A percentile compares a stretch with the other conserved stretches of the same genome.
These are phyloP conservation scores for Kryptolebias ocellatus DNA, from an alignment of 2,797 vertebrate genomes.

Conservation along the genomic window DNA sequence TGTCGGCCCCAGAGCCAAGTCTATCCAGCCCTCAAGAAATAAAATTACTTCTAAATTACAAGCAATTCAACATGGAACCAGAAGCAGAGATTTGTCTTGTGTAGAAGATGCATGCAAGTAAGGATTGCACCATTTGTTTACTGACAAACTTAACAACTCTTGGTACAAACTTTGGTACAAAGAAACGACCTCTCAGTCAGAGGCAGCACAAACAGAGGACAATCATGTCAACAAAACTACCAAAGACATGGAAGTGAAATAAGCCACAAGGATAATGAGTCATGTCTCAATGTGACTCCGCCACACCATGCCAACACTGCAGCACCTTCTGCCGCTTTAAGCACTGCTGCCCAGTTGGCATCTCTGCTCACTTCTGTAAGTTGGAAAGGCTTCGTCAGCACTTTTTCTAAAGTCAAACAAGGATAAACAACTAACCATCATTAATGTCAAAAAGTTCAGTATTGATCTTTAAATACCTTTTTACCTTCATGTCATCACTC, in stretches of 20 bases:
- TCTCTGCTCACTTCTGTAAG: conserved; percentile 23
- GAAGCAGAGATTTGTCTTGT: too few relatives aligned
- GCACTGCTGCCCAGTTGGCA: conserved; percentile 48
- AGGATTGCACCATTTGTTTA: too few relatives aligned
- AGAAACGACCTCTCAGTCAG: conserved; percentile 21
- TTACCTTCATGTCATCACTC: neutral
- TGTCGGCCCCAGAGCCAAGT: too few relatives aligned
- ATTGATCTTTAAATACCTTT: neutral
- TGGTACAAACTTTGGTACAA: neutral
- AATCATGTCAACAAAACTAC: conserved; percentile 40
- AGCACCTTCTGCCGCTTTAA: conserved; percentile 52
- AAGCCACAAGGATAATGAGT: conserved; percentile 64
- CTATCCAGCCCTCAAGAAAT: too few relatives aligned
- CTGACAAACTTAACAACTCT: too few relatives aligned
- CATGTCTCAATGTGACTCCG: conserved; percentile 67
- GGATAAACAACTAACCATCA: conserved; percentile 15
- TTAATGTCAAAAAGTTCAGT: neutral
- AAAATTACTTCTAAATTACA: too few relatives aligned
- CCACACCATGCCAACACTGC: conserved; percentile 29
- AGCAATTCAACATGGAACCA: too few relatives aligned
- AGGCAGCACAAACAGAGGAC: conserved; percentile 36
- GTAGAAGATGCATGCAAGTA: too few relatives aligned
- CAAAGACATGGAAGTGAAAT: conserved; percentile 54
- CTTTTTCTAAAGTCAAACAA: conserved; percentile 25
- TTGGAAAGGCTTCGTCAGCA: conserved; percentile 28